Conservation (phyloP, 1,140 invertebrate species). For the Penaeus chinensis region DNA sequence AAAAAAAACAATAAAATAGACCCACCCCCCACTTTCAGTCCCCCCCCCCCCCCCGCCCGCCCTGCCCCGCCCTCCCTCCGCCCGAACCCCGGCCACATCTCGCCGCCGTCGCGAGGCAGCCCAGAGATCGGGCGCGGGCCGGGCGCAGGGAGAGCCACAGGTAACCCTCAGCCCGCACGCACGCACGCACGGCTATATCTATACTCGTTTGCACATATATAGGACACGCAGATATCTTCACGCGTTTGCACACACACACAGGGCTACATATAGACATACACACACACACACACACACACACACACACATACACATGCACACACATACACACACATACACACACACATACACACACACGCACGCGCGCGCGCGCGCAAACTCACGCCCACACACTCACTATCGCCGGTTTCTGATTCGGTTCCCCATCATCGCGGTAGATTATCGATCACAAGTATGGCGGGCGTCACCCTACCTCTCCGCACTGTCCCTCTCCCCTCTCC, state of each 20-base stretch:
- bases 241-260: not conserved
- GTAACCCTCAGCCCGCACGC: not conserved
- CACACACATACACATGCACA: not conserved
- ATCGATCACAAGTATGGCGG: too few species aligned
- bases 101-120: too few species aligned
- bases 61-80: too few species aligned
- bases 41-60: too few species aligned
- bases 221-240: not conserved
- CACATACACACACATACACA: not conserved
- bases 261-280: not conserved
- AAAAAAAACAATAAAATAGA: too few species aligned
- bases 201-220: not conserved
- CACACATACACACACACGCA: conserved; percentile 17
- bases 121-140: too few species aligned
- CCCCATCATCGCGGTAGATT: too few species aligned
- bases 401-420: not conserved
- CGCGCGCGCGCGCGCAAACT: not conserved
- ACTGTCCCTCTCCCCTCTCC: too few species aligned
- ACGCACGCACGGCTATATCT: not conserved
- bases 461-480: too few species aligned
- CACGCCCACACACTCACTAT: conserved; percentile 26
- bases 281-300: conserved; percentile 4
- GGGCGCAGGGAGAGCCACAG: not conserved
- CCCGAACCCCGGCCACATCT: too few species aligned
- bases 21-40: too few species aligned